Evolutionary conservation across 1,140 invertebrate species (phyloP), one percentile per base, ranked within the genome.

Genomic region (Apis laboriosa): DNA sequence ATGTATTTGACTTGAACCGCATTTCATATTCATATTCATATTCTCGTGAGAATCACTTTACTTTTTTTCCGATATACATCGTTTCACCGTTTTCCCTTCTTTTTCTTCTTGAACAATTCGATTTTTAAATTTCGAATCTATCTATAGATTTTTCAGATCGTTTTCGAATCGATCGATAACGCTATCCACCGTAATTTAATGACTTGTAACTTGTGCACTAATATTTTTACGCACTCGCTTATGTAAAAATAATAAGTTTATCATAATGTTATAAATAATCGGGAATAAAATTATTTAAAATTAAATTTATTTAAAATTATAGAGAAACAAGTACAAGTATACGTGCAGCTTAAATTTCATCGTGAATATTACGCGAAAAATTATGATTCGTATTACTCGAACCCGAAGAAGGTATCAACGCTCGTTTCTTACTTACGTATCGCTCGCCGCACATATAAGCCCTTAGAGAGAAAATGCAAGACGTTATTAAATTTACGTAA

Each of bases 11-110:
- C 28, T 74, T 28, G n/a, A 63, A 34, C 15, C 24, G 13, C 11
- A 76, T 64, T 76, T 76, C 49, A 7, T 51, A 76, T 76, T 64
- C 60, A 34, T 24, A 24, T 24, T 24, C 24, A 24, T 24, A 24
- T 24, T 24, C 24, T 24, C 24, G 24, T n/a, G 19, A 21, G 21
- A 34, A 76, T 21, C 43, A 28, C 19, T 61, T 51, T 15, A 34
- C 28, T 28, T 17, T 55, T 58, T 74, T 53, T 13, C 43, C 21
- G 21, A 60, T 17, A 43, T 43, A 34, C 2, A 43, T 43, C 34
- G 34, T 43, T 43, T 43, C 34, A 43, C 34, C 0, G 34, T 43
- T 43, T 43, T 43, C 0, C 34, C 34, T 43, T 43, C 34, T 43
- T 43, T 43, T 43, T 43, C 5, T 43, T 43, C 5, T 43, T 43